Evolutionary conservation across 2,797 vertebrate species (phyloP), one percentile per base, ranked within the genome.

Genomic region (Eulemur coronatus): DNA sequence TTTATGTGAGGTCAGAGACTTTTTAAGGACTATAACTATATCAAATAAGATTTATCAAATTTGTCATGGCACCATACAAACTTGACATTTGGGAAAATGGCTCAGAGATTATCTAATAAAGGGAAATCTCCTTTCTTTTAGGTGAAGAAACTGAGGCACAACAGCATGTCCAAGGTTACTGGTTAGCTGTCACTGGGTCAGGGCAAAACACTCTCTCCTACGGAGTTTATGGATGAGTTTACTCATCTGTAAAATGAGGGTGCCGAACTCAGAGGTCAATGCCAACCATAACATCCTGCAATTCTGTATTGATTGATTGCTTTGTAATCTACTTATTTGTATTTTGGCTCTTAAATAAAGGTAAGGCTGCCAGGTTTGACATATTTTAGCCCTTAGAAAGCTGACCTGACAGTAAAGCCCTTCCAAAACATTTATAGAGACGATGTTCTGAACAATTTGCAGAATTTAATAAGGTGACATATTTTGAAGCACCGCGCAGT

Each of bases 341-440:
- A 93, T 98, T 98, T 98, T 97, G 95, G 97, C 97, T 96, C 93
- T 97, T 96, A 96, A 94, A 94, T 97, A 96, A 97, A 97, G 94
- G 96, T 92, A 96, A 94, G 72, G 72, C 86, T 97, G 96, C 96
- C 96, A 97, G 96, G 67, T 96, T 85, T 96, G 91, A 97, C 97
- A 97, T 98, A 98, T 97, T 96, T 97, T 97, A 95, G 93, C 92
- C 92, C 96, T 93, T 90, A 98, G 97, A 97, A 97, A 98, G 96
- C 97, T 97, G 90, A 98, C 95, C 72, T 88, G 94, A 93, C 95
- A 93, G 94, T 95, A 94, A 94, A 98, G 96, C 96, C 65, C 87
- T 98, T 98, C 97, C 97, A 97, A 98, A 98, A 59, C 81, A 95
- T 97, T 97, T 97, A 95, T 28, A 95, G 92, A 97, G 97, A 98